Evolutionary conservation across 2,113 vertebrate species (phyloP), one percentile per base, ranked within the genome.

Genomic region (Myotis davidii): DNA sequence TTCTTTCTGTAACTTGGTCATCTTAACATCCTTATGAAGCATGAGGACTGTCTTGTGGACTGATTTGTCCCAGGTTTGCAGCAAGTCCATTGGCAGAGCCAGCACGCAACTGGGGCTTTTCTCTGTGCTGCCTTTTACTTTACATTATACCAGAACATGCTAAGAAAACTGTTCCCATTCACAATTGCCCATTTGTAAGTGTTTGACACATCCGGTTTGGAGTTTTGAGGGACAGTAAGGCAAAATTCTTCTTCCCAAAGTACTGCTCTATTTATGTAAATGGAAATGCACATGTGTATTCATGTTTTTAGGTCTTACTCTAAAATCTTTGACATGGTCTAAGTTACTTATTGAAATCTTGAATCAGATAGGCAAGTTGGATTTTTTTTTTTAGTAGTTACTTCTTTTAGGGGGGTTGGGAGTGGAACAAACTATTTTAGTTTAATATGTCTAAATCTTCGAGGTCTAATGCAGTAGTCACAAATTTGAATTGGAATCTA

Each of bases 231-330:
- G 37, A 56, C 59, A 81, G 25, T 39, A 54, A 67, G 39, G 2
- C 21, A 34, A 50, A 7, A 6, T 76, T 74, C 3, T 65, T 95
- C 32, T 67, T 37, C 59, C 10, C 23, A 45, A 85, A 52, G 11
- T 86, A 91, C 21, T 70, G 73, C 54, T 59, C 59, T 91, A 12
- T 61, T 97, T 94, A 93, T 48, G 78, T 91, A 87, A 87, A 90
- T 48, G 9, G 77, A 25, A 56, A 39, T 52, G 18, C 25, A 73
- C 1, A 1, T 77, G 3, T 88, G 29, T 54, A 82, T 21, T 95
- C 64, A 5, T 88, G 52, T 96, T 92, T 94, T 79, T 29, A 94
- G 9, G 16, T 65, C 83, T 96, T 97, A 81, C 27, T 52, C 17
- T 88, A 79, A 70, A 94, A 56, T 88, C 70, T 50, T 90, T 39